phyloP scores from a whole-genome alignment of 1,140 invertebrate species.

The Drosophila trapezifrons region DNA sequence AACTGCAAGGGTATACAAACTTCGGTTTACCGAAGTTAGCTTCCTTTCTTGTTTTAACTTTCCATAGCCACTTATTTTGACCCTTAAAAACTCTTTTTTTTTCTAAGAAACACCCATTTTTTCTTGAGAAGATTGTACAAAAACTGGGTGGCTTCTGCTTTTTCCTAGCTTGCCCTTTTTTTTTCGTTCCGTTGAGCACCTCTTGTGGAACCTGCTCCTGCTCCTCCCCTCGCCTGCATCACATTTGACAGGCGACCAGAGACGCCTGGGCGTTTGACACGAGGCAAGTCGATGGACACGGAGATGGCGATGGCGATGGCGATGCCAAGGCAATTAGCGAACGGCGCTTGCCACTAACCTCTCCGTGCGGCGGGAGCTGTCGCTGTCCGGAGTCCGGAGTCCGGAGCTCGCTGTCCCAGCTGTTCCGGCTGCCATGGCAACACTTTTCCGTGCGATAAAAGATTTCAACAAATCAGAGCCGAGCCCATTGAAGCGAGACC shows the following conservation, averaged over 20 bases:
- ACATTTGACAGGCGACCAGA: conserved; percentile 64
- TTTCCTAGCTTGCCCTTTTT: background rate
- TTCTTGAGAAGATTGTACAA: background rate
- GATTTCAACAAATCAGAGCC: conserved; percentile 78
- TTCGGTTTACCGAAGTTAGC: too few species aligned
- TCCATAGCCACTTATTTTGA: background rate
- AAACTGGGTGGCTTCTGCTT: conserved; percentile 1
- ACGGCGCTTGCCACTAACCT: conserved; percentile 54
- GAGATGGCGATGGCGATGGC: conserved; percentile 25
- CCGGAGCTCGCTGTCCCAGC: conserved; percentile 23
- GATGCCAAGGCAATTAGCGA: conserved; percentile 71
- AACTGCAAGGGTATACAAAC: too few species aligned
- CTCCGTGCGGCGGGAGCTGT: conserved; percentile 22
- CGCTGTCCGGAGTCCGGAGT: background rate
- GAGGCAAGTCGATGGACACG: conserved; percentile 44
- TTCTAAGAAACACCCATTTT: background rate
- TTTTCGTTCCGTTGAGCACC: conserved; percentile 2
- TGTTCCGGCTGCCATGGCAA: conserved; percentile 69
- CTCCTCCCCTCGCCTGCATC: conserved; percentile 21
- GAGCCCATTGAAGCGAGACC: conserved; percentile 46
- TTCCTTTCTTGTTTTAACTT: too few species aligned
- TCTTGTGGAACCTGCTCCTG: background rate
- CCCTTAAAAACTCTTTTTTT: background rate
- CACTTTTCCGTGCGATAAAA: conserved; percentile 73
- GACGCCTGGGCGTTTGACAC: conserved; percentile 61